These are phyloP conservation scores for Chymomyza costata DNA, from an alignment of 1,140 invertebrate species.

Conservation along the genomic window DNA sequence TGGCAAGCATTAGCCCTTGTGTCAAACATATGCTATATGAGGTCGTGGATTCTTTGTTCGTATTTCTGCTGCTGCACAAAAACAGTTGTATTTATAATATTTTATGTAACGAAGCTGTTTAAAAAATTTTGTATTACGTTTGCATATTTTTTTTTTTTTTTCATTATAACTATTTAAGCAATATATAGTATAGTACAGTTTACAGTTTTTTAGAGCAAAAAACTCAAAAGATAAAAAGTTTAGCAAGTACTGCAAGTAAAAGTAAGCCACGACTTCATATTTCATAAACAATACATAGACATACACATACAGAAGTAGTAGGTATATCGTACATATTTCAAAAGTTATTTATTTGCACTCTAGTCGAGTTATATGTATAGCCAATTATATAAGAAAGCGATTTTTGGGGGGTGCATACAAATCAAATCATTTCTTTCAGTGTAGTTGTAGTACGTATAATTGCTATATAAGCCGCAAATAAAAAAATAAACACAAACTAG, in stretches of 20 bases:
- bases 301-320: constrained; percentile 20
- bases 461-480: constrained; percentile 49
- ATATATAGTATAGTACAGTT: constrained; percentile 38
- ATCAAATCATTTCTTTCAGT: constrained; percentile 39
- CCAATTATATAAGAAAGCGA: constrained; percentile 54
- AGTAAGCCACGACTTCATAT: constrained; percentile 66
- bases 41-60: constrained; percentile 67
- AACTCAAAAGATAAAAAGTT: constrained; percentile 57
- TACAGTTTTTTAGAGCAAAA: not conserved
- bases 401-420: constrained; percentile 50
- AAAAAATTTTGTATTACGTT: constrained; percentile 54
- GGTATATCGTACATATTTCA: constrained; percentile 10
- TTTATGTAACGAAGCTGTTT: too few relatives aligned
- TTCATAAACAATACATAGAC: constrained; percentile 53
- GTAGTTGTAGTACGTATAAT: constrained; percentile 29
- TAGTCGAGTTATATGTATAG: constrained; percentile 16
- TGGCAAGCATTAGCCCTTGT: not conserved
- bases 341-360: not conserved
- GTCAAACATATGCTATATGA: constrained; percentile 69
- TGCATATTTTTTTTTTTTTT: constrained; percentile 60
- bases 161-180: constrained; percentile 64
- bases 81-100: constrained; percentile 19
- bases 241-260: constrained; percentile 57
- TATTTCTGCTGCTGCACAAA: constrained; percentile 38
- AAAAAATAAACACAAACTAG: constrained; percentile 47